phyloP scores from a whole-genome alignment of 2,797 vertebrate genomes.

The Tachyglossus aculeatus region DNA sequence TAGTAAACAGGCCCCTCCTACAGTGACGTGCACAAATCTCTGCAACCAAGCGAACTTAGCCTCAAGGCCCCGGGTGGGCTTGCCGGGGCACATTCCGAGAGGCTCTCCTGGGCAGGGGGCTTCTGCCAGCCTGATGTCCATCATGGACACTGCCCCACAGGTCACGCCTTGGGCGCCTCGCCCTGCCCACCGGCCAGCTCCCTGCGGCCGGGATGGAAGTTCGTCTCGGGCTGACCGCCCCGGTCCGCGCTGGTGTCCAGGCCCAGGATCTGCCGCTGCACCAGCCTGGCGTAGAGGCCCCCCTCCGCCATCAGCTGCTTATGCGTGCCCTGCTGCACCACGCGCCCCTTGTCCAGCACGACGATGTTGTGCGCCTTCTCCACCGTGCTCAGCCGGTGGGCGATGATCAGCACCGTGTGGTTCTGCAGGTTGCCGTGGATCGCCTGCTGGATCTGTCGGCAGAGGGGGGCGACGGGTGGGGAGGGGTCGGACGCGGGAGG shows the following conservation, averaged over 20 bases:
- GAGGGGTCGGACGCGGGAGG: neutral
- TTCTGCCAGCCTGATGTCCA: neutral
- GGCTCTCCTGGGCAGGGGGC: neutral
- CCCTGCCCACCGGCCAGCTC: neutral
- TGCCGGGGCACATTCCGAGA: neutral
- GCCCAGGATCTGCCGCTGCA: conserved; percentile 90
- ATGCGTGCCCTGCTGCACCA: conserved; percentile 90
- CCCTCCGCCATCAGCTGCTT: conserved; percentile 86
- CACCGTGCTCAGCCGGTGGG: conserved; percentile 94
- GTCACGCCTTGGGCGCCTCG: conserved; percentile 65
- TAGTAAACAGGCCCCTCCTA: neutral
- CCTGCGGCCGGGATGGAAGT: neutral
- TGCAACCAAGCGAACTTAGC: neutral
- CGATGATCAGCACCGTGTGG: conserved; percentile 89
- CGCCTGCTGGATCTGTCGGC: conserved; percentile 88
- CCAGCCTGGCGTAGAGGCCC: conserved; percentile 89
- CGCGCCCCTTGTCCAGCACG: conserved; percentile 82
- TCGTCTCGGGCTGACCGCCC: neutral
- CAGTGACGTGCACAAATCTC: neutral
- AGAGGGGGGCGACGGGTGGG: neutral
- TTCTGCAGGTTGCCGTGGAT: conserved; percentile 82
- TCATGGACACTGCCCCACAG: conserved; percentile 13
- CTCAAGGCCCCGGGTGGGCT: neutral
- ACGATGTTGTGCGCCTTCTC: conserved; percentile 87
- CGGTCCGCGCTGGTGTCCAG: conserved; percentile 63